Base-by-base conservation (phyloP, 2,113 vertebrate species). In the Mohoua ochrocephala region DNA sequence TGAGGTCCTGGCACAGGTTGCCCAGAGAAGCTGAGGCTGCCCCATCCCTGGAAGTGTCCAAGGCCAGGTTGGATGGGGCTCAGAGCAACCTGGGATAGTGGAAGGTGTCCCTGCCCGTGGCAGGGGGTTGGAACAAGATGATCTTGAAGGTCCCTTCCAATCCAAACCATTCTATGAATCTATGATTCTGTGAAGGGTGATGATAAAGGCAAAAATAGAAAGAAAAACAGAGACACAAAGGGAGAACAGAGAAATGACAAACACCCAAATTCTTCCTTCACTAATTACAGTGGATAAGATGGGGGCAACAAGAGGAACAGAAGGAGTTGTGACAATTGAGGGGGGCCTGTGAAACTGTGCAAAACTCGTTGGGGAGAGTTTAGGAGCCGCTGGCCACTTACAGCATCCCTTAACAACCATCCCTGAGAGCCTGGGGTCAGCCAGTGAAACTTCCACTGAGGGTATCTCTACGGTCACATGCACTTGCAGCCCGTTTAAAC, bases 81-180 rank as follows among this genome's bases (percentile, higher is more conserved):
- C 3, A 9, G 56, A 54, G n/a, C 8, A 45, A 5, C 1, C 41
- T 71, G 65, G n/a, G 11, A 1, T 7, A 31, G 41, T 47, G 47
- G n/a, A 47, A 71, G 65, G 56, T 47, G 41, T 63, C 64, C 41
- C 30, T 54, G n/a, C 8, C 41, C 24, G 15, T 31, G 16, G n/a
- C 15, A 54, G n/a, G 8, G 17, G 10, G 0, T 1, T 60, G 19
- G 15, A 79, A 61, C 0, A 0, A 1, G 2, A 26, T 54, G 16
- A 8, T 8, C 24, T 63, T 54, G 15, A 16, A 41, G 10, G 16
- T 24, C 3, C 3, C 16, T 71, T 26, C 56, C 65, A 79, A 31
- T 14, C 16, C 30, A 49, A 13, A 30, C 21, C 24, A 6, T 27
- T 35, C 42, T 31, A 5, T 49, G 21, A 42, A 17, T 63, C 15